Evolutionary conservation across 2,797 vertebrate species (phyloP), one percentile per base, ranked within the genome.

Genomic region (Falco naumanni): DNA sequence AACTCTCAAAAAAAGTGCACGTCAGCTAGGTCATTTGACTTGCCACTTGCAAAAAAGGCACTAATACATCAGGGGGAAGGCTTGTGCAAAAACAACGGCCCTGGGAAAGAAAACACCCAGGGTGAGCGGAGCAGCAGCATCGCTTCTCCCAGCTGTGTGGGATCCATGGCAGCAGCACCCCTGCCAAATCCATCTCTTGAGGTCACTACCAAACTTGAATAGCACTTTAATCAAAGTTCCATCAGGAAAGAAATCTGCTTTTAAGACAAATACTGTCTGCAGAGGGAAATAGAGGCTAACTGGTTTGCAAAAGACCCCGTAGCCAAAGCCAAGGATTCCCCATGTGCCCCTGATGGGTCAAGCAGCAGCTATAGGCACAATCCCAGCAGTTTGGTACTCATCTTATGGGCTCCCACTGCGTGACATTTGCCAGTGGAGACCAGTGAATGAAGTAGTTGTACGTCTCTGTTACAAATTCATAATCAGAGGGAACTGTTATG

Each of bases 71-170:
- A 70, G 33, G 24, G 3, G 24, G 25, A 76, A 80, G 54, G 33
- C 28, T 78, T 33, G 16, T 61, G 53, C 50, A 87, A 77, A 41
- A 87, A 3, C 11, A 64, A 11, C 31, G 29, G 57, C 47, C 25
- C 39, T 13, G 50, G 19, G 56, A 31, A 43, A 54, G 26, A 43
- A 33, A 54, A 56, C 16, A 5, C 15, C 16, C 10, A 8, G 20
- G 48, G n/a, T 9, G 22, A 64, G 21, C 0, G 8, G 34, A 20
- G 48, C 57, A 51, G 39, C 45, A 53, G 56, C 16, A 6, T 41
- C 0, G 0, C 3, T 56, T 50, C 64, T 16, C 39, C 28, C 59
- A 45, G 66, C 66, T 28, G n/a, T 72, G 16, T 0, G 2, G 60
- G 28, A 37, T 33, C 39, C 37, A 16, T 10, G 39, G 28, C 82